Conservation (phyloP, 2,888 invertebrate species). For the Ctenicera cuprea region DNA sequence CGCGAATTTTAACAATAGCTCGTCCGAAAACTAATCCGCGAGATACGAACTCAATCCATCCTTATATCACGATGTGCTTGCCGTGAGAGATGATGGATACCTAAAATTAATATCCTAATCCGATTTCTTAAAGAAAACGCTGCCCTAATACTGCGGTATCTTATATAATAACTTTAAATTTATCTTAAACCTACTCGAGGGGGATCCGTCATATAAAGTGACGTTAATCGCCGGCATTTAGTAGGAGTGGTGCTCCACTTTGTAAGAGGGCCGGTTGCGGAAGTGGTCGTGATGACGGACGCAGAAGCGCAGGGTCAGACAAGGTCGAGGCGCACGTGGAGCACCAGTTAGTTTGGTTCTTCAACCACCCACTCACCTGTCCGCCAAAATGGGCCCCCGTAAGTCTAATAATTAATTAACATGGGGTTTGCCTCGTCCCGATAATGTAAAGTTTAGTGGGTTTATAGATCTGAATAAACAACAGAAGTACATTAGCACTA, state of each 20-base stretch:
- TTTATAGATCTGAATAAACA: too few species aligned
- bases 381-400: constrained; percentile 4
- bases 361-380: constrained; percentile 19
- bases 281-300: constrained; percentile 24
- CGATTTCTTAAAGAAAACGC: constrained; percentile 24
- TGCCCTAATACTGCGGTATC: constrained; percentile 18
- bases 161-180: constrained; percentile 29
- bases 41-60: not conserved
- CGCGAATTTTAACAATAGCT: not conserved
- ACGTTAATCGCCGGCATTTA: constrained; percentile 39
- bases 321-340: constrained; percentile 34
- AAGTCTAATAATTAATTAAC: constrained; percentile 13
- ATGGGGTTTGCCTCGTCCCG: not conserved
- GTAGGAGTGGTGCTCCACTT: constrained; percentile 38
- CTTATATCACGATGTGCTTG: constrained; percentile 20
- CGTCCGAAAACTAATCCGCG: constrained; percentile 9
- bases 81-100: constrained; percentile 26
- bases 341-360: constrained; percentile 23
- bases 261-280: constrained; percentile 32
- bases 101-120: constrained; percentile 23
- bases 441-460: too few species aligned
- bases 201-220: constrained; percentile 32
- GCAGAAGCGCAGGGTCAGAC: constrained; percentile 22
- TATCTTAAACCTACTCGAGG: constrained; percentile 24
- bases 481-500: too few species aligned